phyloP scores from a whole-genome alignment of 2,797 vertebrate genomes.

The Syngnathus acus region DNA sequence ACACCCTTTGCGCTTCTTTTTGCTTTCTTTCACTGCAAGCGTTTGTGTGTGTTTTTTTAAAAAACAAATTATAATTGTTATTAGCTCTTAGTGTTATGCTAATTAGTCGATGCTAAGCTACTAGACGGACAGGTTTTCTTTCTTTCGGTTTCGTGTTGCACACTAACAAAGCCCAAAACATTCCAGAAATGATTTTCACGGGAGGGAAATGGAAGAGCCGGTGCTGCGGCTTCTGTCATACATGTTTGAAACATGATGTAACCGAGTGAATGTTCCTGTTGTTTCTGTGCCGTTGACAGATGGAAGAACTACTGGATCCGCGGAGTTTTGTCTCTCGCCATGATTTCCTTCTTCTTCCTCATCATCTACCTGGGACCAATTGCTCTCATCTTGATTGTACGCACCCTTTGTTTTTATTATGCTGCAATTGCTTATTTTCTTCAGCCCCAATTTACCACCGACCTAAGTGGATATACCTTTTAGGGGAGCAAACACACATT shows the following conservation, averaged over 20 bases:
- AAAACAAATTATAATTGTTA: neutral
- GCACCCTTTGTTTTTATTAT: constrained; percentile 15
- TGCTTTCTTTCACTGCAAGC: neutral
- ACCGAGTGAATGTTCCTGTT: neutral
- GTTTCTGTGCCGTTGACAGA: constrained; percentile 54
- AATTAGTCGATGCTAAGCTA: too few relatives aligned
- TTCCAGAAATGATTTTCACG: neutral
- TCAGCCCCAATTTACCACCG: neutral
- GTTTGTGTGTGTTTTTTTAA: too few relatives aligned
- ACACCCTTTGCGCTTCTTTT: neutral
- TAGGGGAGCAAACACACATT: too few relatives aligned
- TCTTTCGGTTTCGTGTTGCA: neutral
- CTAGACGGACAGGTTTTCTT: neutral
- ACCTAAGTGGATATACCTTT: too few relatives aligned
- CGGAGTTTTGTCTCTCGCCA: constrained; percentile 87
- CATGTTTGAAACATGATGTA: neutral
- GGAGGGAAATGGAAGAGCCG: neutral
- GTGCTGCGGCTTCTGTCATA: neutral
- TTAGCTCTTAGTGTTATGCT: neutral
- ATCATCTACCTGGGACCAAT: constrained; percentile 91
- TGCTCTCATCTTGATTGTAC: constrained; percentile 79
- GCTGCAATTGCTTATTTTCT: neutral
- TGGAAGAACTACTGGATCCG: constrained; percentile 99
- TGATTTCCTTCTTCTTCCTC: constrained; percentile 88
- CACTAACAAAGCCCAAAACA: neutral